Percentiles rank a stretch among this genome's conserved stretches.
Evolutionary conservation across 2,113 vertebrate species (phyloP).

Genomic region (Notechis scutatus): DNA sequence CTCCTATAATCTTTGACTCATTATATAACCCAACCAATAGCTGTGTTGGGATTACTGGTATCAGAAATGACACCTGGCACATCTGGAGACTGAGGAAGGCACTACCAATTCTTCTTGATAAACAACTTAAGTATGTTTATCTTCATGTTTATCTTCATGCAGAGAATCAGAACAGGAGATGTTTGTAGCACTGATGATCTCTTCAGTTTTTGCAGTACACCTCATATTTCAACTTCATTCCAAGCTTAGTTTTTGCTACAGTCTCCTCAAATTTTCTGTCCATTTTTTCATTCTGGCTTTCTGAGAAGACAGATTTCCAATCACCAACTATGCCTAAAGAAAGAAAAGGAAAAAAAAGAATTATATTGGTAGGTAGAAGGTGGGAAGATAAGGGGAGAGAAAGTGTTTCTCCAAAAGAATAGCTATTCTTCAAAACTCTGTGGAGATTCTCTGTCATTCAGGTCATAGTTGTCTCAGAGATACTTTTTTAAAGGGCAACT

Average conservation of each 20-base stretch:
- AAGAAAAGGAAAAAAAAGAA: not conserved
- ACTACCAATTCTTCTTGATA: not conserved
- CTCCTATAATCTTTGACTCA: not conserved
- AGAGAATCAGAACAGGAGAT: not conserved
- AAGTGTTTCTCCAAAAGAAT: not conserved
- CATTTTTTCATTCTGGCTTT: conserved; percentile 75
- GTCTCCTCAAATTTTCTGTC: conserved; percentile 71
- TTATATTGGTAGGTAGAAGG: not conserved
- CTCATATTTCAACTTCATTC: conserved; percentile 70
- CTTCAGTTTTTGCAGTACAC: conserved; percentile 62
- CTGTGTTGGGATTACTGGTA: not conserved
- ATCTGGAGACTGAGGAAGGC: not conserved
- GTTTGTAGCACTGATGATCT: not conserved
- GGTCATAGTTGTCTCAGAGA: not conserved
- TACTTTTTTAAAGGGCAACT: not conserved
- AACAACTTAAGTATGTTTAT: not conserved
- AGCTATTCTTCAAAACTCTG: not conserved
- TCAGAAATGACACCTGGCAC: not conserved
- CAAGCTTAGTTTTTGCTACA: conserved; percentile 71
- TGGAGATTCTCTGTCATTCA: not conserved
- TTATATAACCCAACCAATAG: not conserved
- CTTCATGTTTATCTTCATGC: not conserved
- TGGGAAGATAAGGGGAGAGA: not conserved
- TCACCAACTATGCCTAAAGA: conserved; percentile 74
- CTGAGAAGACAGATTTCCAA: conserved; percentile 75